phyloP scores from a whole-genome alignment of 2,113 vertebrate species.

The Sprattus sprattus region DNA sequence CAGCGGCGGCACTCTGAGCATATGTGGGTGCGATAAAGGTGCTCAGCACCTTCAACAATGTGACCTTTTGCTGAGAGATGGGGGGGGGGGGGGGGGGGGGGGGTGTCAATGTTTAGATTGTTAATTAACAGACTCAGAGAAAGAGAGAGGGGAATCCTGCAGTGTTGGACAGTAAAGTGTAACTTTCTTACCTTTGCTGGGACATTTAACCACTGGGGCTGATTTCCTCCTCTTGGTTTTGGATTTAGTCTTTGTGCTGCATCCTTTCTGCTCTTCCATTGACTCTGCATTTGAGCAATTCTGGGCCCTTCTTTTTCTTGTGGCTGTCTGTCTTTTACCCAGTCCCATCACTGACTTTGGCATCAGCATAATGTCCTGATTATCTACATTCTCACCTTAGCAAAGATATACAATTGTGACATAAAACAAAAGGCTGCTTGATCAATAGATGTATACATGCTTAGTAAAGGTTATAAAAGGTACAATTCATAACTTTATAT shows the following conservation, averaged over 20 bases:
- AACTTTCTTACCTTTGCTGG: background rate
- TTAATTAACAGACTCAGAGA: background rate
- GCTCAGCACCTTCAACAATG: slow-evolving; percentile 73
- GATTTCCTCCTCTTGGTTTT: background rate
- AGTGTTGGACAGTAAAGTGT: background rate
- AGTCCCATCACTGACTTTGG: background rate
- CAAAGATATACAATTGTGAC: background rate
- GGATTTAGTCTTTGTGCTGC: background rate
- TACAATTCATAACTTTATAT: background rate
- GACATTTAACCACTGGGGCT: background rate
- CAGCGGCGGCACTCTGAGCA: slow-evolving; percentile 92
- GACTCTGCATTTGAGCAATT: background rate
- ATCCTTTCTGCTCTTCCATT: background rate
- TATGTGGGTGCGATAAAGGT: slow-evolving; percentile 88
- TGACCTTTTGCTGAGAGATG: slow-evolving; percentile 61
- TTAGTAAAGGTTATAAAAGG: background rate
- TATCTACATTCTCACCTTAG: background rate
- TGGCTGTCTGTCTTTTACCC: background rate
- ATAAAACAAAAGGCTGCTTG: background rate
- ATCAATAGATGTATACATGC: background rate
- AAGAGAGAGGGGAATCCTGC: background rate
- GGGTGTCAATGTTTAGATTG: background rate
- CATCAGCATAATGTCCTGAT: background rate
- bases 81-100: too few species aligned
- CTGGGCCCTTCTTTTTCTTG: background rate